phyloP scores from a whole-genome alignment of 2,797 vertebrate species.

The Prunella strophiata region DNA sequence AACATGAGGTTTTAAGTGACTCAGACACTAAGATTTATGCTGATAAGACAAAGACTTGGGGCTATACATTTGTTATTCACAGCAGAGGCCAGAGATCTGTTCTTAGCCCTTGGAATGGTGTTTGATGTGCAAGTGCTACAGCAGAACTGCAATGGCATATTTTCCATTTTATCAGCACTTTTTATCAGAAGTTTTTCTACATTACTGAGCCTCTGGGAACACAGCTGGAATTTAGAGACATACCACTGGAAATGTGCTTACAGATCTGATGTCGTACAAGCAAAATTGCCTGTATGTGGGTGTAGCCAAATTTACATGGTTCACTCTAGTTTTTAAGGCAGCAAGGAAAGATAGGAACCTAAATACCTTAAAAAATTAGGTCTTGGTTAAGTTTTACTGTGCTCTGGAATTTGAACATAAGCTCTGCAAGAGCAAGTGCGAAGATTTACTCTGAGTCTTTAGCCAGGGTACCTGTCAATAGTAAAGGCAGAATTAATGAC shows the following conservation, averaged over 20 bases:
- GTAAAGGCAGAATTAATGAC: not conserved
- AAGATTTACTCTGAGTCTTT: not conserved
- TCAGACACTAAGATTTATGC: not conserved
- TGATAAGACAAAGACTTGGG: not conserved
- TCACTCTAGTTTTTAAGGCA: not conserved
- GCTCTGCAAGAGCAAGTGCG: not conserved
- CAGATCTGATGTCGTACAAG: not conserved
- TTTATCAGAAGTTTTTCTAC: constrained; percentile 22
- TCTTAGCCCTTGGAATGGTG: not conserved
- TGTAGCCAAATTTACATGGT: not conserved
- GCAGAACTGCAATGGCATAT: not conserved
- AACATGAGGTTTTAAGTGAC: not conserved
- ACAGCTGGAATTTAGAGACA: constrained; percentile 24
- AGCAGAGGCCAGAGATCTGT: not conserved
- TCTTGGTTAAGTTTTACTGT: not conserved
- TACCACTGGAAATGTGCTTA: constrained; percentile 20
- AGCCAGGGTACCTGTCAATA: not conserved
- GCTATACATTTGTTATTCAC: not conserved
- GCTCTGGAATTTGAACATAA: not conserved
- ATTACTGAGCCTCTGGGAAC: constrained; percentile 4
- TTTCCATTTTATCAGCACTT: constrained; percentile 39
- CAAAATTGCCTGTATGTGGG: constrained; percentile 9
- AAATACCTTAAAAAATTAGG: not conserved
- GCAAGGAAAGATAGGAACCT: not conserved
- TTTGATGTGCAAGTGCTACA: constrained; percentile 12